Evolutionary conservation across 2,888 invertebrate species (phyloP).

Genomic region (Unio pictorum): DNA sequence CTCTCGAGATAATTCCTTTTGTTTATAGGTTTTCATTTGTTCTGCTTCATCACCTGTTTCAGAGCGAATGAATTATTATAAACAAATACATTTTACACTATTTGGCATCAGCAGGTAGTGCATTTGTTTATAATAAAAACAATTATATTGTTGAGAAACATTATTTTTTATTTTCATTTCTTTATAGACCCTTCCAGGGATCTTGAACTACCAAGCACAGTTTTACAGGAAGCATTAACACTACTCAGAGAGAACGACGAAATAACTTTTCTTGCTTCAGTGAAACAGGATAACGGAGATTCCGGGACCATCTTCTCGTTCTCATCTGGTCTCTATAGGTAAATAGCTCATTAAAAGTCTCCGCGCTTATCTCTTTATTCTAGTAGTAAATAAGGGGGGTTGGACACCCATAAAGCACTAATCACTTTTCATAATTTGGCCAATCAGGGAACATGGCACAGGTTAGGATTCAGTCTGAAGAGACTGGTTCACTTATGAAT

Average conservation of each 20-base stretch:
- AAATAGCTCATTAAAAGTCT: slow-evolving; percentile 9
- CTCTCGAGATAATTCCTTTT: too few species aligned
- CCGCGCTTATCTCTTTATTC: slow-evolving; percentile 3
- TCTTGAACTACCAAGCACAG: slow-evolving; percentile 48
- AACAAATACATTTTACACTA: too few species aligned
- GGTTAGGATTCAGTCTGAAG: too few species aligned
- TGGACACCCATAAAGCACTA: too few species aligned
- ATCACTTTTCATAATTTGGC: too few species aligned
- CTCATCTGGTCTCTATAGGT: slow-evolving; percentile 54
- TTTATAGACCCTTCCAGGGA: slow-evolving; percentile 44
- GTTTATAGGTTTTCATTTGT: too few species aligned
- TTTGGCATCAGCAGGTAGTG: too few species aligned
- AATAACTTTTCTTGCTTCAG: slow-evolving; percentile 58
- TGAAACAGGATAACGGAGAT: slow-evolving; percentile 58
- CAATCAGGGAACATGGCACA: too few species aligned
- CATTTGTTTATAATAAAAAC: background rate
- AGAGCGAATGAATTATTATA: too few species aligned
- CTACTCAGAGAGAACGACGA: slow-evolving; percentile 51
- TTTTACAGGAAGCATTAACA: slow-evolving; percentile 46
- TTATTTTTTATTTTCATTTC: slow-evolving; percentile 8
- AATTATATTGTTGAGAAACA: background rate
- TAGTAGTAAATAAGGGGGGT: background rate
- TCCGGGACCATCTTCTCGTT: slow-evolving; percentile 61
- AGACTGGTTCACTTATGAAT: too few species aligned
- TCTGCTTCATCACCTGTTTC: too few species aligned